Evolutionary conservation across 2,888 invertebrate species (phyloP).

Genomic region (Tetanocera ferruginea): DNA sequence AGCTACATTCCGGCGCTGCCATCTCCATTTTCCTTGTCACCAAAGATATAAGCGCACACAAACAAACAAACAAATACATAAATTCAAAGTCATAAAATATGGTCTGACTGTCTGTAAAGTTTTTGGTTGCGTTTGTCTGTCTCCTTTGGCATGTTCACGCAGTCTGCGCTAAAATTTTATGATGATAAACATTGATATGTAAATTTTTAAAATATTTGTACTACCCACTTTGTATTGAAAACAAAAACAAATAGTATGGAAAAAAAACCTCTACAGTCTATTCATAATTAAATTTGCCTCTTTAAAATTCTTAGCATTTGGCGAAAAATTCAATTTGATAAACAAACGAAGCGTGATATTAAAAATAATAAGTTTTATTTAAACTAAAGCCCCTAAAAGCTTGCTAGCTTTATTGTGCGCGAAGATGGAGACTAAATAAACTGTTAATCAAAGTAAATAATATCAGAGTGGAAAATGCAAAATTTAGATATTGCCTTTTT

Average conservation of each 20-base stretch:
- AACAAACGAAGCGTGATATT: neutral
- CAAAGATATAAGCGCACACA: neutral
- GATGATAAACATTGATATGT: constrained; percentile 18
- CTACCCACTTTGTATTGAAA: no score
- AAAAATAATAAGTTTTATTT: neutral
- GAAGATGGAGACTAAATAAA: neutral
- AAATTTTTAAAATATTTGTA: neutral
- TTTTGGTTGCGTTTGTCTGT: neutral
- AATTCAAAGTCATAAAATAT: constrained; percentile 1
- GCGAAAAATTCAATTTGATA: neutral
- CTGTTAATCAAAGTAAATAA: neutral
- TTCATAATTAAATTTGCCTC: no score
- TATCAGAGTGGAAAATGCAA: no score
- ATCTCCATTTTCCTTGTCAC: neutral
- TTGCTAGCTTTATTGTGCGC: no score
- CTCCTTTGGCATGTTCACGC: neutral
- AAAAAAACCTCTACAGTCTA: no score
- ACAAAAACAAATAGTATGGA: no score
- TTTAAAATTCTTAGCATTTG: no score
- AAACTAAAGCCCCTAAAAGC: neutral
- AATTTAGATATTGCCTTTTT: no score
- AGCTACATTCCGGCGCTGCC: neutral
- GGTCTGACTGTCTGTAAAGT: constrained; percentile 8
- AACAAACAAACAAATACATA: neutral
- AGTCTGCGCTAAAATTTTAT: constrained; percentile 7